Conservation (phyloP, 2,113 vertebrate species). For the Callospermophilus lateralis region DNA sequence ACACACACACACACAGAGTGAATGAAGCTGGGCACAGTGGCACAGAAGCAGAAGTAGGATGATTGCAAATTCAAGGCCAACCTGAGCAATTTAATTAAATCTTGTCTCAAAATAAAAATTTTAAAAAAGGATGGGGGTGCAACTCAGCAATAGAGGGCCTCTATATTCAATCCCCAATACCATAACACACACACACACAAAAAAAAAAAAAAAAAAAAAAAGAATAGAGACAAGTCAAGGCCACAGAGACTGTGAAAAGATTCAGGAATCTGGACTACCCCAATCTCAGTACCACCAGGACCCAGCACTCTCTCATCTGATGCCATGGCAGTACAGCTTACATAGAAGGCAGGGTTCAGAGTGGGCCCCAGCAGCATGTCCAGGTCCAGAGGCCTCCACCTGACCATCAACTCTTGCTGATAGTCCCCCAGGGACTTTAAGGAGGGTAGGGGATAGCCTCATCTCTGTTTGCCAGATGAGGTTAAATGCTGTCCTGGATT, state of each 20-base stretch:
- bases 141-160: too few relatives aligned
- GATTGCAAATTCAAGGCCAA: too few relatives aligned
- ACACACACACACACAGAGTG: too few relatives aligned
- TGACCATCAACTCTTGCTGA: constrained; percentile 86
- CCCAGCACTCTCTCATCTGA: constrained; percentile 78
- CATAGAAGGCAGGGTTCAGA: constrained; percentile 87
- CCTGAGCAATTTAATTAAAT: too few relatives aligned
- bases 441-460: not conserved
- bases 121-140: too few relatives aligned
- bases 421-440: constrained; percentile 85
- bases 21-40: too few relatives aligned
- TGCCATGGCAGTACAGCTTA: constrained; percentile 81
- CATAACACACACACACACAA: too few relatives aligned
- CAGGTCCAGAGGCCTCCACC: constrained; percentile 90
- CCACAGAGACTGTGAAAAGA: not conserved
- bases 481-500: not conserved
- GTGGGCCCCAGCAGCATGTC: constrained; percentile 91
- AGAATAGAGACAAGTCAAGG: not conserved
- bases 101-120: too few relatives aligned
- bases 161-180: too few relatives aligned
- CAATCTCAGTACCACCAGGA: not conserved
- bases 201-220: not conserved
- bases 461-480: not conserved
- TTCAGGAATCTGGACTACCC: not conserved
- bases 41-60: too few relatives aligned